These are phyloP conservation scores for Etheostoma nigrum DNA, from an alignment of 2,797 vertebrate genomes.

Conservation along the genomic window DNA sequence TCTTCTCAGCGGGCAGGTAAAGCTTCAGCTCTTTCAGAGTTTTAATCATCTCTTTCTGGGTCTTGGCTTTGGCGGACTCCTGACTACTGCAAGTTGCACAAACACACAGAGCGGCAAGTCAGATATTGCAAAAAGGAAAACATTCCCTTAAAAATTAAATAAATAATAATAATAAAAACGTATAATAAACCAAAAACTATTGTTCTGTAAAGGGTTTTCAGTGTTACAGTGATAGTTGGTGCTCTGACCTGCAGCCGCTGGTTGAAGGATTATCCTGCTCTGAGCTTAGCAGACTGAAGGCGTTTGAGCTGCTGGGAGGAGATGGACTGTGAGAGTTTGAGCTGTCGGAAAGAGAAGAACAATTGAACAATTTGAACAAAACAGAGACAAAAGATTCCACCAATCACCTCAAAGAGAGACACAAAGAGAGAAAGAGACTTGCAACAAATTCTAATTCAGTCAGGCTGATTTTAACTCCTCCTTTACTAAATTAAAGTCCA, in stretches of 20 bases:
- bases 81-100: conserved; percentile 86
- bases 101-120: conserved; percentile 20
- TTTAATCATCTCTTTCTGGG: conserved; percentile 92
- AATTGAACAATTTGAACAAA: neutral
- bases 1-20: conserved; percentile 91
- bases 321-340: conserved; percentile 86
- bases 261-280: conserved; percentile 92
- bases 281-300: conserved; percentile 91
- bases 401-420: neutral
- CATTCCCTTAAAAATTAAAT: neutral
- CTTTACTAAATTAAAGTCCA: neutral
- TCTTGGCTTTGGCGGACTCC: conserved; percentile 92
- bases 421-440: neutral
- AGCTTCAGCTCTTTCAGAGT: conserved; percentile 92
- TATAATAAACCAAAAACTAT: too few relatives aligned
- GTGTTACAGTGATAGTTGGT: neutral
- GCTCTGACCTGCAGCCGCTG: conserved; percentile 91
- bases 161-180: too few relatives aligned
- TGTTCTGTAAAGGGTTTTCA: neutral
- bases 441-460: neutral
- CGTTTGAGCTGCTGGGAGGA: conserved; percentile 87
- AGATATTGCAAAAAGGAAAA: conserved; percentile 20
- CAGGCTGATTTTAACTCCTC: neutral
- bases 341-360: conserved; percentile 62
- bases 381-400: neutral